Evolutionary conservation across 1,140 invertebrate genomes (phyloP).

Genomic region (Lasioglossum albipes): DNA sequence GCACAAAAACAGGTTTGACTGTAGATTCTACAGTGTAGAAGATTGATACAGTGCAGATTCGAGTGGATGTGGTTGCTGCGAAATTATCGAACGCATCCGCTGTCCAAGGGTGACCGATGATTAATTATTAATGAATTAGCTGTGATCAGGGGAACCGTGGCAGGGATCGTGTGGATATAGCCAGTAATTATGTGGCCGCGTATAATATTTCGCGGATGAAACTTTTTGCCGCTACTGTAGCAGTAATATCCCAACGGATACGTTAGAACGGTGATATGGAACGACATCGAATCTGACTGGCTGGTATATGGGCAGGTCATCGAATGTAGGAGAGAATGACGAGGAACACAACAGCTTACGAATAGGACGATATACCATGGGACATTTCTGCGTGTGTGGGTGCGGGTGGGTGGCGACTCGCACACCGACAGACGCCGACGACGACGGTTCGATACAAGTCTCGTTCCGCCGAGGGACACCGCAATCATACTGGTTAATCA

Average conservation of each 20-base stretch:
- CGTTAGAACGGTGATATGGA: slow-evolving; percentile 9
- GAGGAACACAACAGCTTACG: background rate
- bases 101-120: no score
- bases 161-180: no score
- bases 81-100: no score
- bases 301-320: slow-evolving; percentile 17
- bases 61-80: background rate
- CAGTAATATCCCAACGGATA: slow-evolving; percentile 24
- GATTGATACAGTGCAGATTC: background rate
- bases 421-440: background rate
- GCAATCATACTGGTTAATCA: slow-evolving; percentile 56
- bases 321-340: slow-evolving; percentile 15
- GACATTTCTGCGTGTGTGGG: slow-evolving; percentile 1
- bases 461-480: slow-evolving; percentile 17
- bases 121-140: no score
- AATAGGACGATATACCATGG: background rate
- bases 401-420: background rate
- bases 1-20: no score
- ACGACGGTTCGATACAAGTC: slow-evolving; percentile 16
- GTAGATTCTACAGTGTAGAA: no score
- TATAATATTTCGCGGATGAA: background rate
- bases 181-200: no score
- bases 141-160: no score
- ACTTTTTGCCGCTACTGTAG: background rate
- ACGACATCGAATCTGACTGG: slow-evolving; percentile 26